These are phyloP conservation scores for Athetis lepigone DNA, from an alignment of 2,888 invertebrate genomes.

Conservation along the genomic window DNA sequence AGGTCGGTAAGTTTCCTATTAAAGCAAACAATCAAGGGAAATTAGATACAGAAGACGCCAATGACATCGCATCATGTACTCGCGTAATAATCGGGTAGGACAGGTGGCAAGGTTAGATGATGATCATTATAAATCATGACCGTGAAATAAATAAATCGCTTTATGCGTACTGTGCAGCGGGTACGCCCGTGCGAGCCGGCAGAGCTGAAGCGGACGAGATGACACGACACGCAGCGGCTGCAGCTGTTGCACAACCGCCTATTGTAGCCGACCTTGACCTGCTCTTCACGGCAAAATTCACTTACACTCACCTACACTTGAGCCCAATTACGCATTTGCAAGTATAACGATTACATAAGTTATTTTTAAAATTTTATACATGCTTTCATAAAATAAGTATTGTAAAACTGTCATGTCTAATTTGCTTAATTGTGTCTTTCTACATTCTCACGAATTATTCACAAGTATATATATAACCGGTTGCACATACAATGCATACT, in stretches of 20 bases:
- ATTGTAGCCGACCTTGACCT: conserved; percentile 85
- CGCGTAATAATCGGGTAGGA: conserved; percentile 56
- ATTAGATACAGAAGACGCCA: conserved; percentile 65
- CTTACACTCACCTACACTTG: conserved; percentile 79
- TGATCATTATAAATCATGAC: conserved; percentile 55
- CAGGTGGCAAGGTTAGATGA: conserved; percentile 67
- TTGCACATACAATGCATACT: not conserved
- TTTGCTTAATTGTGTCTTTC: conserved; percentile 35
- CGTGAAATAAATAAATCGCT: conserved; percentile 60
- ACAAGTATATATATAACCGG: not conserved
- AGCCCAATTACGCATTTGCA: conserved; percentile 69
- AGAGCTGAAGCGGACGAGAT: conserved; percentile 67
- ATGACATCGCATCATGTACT: conserved; percentile 53
- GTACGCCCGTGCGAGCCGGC: conserved; percentile 50
- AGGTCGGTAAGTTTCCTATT: conserved; percentile 55
- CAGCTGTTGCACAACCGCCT: conserved; percentile 81
- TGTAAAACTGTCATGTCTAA: conserved; percentile 35
- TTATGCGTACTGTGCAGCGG: conserved; percentile 31
- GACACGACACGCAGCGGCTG: conserved; percentile 66
- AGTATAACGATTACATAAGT: conserved; percentile 63
- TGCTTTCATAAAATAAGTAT: conserved; percentile 36
- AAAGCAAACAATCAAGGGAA: conserved; percentile 69
- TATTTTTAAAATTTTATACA: conserved; percentile 35
- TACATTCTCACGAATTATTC: conserved; percentile 7
- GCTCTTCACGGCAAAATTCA: conserved; percentile 83